Percentiles rank a stretch among this genome's conserved stretches.
Evolutionary conservation across 2,888 invertebrate genomes (phyloP).

Genomic region (Eupithecia abbreviata): DNA sequence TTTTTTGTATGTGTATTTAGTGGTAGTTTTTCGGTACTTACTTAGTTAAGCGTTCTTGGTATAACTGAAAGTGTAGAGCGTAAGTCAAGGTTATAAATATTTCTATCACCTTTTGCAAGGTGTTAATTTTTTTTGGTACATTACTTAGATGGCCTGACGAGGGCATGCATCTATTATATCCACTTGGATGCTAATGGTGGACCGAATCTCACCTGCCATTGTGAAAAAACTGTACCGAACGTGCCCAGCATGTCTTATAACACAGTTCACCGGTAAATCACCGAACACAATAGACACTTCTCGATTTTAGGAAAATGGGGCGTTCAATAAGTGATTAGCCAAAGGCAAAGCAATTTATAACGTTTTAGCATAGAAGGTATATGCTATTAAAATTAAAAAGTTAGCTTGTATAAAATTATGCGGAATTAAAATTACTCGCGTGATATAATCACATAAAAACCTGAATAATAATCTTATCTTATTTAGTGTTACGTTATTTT

Average conservation of each 20-base stretch:
- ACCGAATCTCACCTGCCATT: slow-evolving; percentile 61
- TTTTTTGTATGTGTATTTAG: no score
- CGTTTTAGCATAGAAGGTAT: not conserved
- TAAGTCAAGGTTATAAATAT: not conserved
- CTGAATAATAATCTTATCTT: slow-evolving; percentile 25
- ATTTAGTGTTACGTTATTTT: slow-evolving; percentile 13
- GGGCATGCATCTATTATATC: slow-evolving; percentile 56
- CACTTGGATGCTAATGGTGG: slow-evolving; percentile 55
- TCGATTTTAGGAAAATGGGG: slow-evolving; percentile 18
- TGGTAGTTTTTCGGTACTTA: no score
- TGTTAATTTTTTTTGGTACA: slow-evolving; percentile 5
- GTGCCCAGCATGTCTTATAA: slow-evolving; percentile 50
- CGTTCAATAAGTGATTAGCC: slow-evolving; percentile 20
- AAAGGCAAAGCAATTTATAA: not conserved
- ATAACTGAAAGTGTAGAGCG: not conserved
- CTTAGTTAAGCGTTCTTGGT: no score
- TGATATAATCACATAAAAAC: slow-evolving; percentile 30
- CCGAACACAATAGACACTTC: slow-evolving; percentile 35
- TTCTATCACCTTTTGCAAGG: not conserved
- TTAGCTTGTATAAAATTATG: not conserved
- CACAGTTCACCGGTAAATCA: slow-evolving; percentile 48
- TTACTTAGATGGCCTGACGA: slow-evolving; percentile 33
- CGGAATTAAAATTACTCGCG: slow-evolving; percentile 20
- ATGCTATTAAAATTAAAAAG: not conserved
- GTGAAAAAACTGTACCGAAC: slow-evolving; percentile 60